These are phyloP conservation scores for Drosophila kuntzei DNA, from an alignment of 2,888 invertebrate species.

Conservation along the genomic window DNA sequence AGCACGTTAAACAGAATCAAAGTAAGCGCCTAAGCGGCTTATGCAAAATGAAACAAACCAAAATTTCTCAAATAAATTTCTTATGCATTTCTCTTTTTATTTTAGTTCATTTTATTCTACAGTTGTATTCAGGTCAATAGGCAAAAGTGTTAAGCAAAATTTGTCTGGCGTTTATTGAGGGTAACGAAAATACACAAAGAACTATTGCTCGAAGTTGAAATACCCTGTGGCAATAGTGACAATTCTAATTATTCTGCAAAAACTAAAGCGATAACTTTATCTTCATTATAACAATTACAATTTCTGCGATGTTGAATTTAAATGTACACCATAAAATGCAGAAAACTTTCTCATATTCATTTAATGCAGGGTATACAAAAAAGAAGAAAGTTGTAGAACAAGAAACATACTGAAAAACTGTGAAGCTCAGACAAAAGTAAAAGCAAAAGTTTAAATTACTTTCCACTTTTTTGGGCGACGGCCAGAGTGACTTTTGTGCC, in stretches of 20 bases:
- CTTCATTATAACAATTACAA: neutral
- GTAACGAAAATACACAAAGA: slow-evolving; percentile 54
- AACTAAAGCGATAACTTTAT: neutral
- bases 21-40: slow-evolving; percentile 75
- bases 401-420: slow-evolving; percentile 22
- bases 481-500: slow-evolving; percentile 53
- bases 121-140: slow-evolving; percentile 54
- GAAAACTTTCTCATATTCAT: neutral
- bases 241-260: no score
- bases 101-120: slow-evolving; percentile 44
- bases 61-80: slow-evolving; percentile 32
- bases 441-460: slow-evolving; percentile 78
- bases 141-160: slow-evolving; percentile 74
- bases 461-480: slow-evolving; percentile 53
- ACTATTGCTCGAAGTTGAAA: neutral
- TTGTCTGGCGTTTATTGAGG: slow-evolving; percentile 75
- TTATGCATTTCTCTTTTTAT: slow-evolving; percentile 25
- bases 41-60: slow-evolving; percentile 65
- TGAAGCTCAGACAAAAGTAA: slow-evolving; percentile 63
- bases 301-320: neutral
- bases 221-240: slow-evolving; percentile 6
- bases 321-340: neutral
- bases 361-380: slow-evolving; percentile 10
- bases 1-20: slow-evolving; percentile 67
- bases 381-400: slow-evolving; percentile 6